Evolutionary conservation across 2,113 vertebrate genomes (phyloP), one percentile per base, ranked within the genome.

Genomic region (Propithecus coquereli): DNA sequence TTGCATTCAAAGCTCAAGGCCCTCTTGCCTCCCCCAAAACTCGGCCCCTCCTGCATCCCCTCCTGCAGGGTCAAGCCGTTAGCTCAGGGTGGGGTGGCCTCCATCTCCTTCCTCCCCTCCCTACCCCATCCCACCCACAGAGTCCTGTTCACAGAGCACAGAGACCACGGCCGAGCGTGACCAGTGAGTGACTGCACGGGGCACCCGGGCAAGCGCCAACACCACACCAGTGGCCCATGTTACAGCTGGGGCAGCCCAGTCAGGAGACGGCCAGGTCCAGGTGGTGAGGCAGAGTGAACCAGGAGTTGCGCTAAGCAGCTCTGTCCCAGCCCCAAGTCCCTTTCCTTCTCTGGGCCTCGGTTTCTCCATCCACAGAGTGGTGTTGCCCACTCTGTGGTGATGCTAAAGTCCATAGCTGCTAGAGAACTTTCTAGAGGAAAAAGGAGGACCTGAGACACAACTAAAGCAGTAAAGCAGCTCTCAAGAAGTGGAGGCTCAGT

Each of bases 401-500:
- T 14, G 32, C 30, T 16, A 4, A 30, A 2, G 8, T 30, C 43
- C 17, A 52, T 30, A 12, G 74, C 43, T 8, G 22, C 70, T 54
- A 34, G 45, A 59, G 74, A n/a, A 52, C 22, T 18, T 30, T 57
- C 73, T 27, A 52, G 82, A 34, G 0, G 5, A 52, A 32, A 32
- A 32, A 18, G 34, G 30, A 71, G 30, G 47, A 25, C 34, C 86
- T 6, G 25, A 12, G 68, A 68, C 45, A 3, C 20, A 30, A 0
- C 30, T 13, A 8, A 9, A 30, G 30, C 23, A 5, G 37, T 18
- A 23, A 8, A 2, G 6, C 5, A 4, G 37, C 27, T 27, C 87
- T 7, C 11, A 1, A 43, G 61, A 5, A 45, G 13, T 54, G 83
- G 45, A 0, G 1, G 8, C 34, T 4, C 0, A 2, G 0, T 18